Evolutionary conservation across 2,113 vertebrate genomes (phyloP).

Genomic region (Catharus minimus): DNA sequence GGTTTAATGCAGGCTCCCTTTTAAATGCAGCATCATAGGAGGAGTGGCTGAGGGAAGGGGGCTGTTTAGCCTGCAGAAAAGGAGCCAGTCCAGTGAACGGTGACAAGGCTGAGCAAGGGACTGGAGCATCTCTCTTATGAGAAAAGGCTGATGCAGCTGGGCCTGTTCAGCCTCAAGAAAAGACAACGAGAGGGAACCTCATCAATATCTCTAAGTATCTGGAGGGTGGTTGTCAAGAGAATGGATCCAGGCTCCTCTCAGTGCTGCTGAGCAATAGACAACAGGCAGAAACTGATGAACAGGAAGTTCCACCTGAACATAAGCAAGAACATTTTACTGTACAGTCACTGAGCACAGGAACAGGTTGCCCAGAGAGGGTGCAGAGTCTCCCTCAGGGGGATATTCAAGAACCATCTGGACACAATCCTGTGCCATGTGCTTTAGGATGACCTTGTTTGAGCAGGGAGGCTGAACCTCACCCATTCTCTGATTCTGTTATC

Average conservation of each 20-base stretch:
- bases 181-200: background rate
- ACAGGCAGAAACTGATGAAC: background rate
- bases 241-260: background rate
- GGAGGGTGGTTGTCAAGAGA: background rate
- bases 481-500: background rate
- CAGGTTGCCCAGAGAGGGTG: background rate
- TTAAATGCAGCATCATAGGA: background rate
- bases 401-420: background rate
- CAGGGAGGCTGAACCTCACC: background rate
- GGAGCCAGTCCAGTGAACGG: rapidly evolving
- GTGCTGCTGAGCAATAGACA: background rate
- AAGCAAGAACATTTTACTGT: background rate
- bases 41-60: background rate
- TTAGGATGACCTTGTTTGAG: background rate
- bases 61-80: background rate
- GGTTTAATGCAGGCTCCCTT: background rate
- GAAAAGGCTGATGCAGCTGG: background rate
- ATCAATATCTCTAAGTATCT: background rate
- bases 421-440: background rate
- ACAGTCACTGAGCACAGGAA: background rate
- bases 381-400: too few species aligned
- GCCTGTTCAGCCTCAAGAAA: background rate
- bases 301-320: background rate
- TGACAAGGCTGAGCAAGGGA: background rate
- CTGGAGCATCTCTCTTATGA: background rate